These are phyloP conservation scores for Pseudeuparius sepicola DNA, from an alignment of 2,888 invertebrate species.

Conservation along the genomic window DNA sequence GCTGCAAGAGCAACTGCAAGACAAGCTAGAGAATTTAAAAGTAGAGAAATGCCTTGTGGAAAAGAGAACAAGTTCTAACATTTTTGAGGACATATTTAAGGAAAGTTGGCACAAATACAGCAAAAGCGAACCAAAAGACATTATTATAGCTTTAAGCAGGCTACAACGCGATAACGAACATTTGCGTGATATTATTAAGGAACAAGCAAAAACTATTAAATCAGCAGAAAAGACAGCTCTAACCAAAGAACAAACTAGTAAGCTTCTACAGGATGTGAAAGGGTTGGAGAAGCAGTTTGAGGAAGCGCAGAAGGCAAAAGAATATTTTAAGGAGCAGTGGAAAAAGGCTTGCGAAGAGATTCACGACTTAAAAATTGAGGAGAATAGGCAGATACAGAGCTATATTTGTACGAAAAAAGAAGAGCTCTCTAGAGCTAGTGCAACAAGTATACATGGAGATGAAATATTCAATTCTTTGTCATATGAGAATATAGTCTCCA, in stretches of 20 bases:
- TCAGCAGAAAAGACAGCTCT: conserved; percentile 46
- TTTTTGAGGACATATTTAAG: conserved; percentile 26
- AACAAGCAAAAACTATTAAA: conserved; percentile 35
- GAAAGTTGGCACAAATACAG: conserved; percentile 32
- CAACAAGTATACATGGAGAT: too few relatives aligned
- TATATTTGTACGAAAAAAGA: conserved; percentile 42
- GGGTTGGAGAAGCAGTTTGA: conserved; percentile 54
- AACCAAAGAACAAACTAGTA: conserved; percentile 56
- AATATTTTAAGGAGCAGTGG: conserved; percentile 71
- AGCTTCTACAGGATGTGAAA: conserved; percentile 56
- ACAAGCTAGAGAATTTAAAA: conserved; percentile 37
- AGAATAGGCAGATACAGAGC: conserved; percentile 43
- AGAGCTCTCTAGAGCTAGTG: too few relatives aligned
- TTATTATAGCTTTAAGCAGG: conserved; percentile 33
- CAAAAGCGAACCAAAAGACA: conserved; percentile 26
- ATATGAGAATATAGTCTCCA: too few relatives aligned
- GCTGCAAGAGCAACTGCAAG: conserved; percentile 49
- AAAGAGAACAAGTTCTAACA: conserved; percentile 20
- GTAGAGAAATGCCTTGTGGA: conserved; percentile 24
- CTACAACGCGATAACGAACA: conserved; percentile 33
- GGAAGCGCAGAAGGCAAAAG: conserved; percentile 54
- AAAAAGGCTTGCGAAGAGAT: conserved; percentile 50
- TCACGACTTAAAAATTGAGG: conserved; percentile 50
- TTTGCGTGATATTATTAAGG: conserved; percentile 31
- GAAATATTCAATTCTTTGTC: too few relatives aligned